These are phyloP conservation scores for Hiodon tergisus DNA, from an alignment of 2,113 vertebrate species.

Conservation along the genomic window DNA sequence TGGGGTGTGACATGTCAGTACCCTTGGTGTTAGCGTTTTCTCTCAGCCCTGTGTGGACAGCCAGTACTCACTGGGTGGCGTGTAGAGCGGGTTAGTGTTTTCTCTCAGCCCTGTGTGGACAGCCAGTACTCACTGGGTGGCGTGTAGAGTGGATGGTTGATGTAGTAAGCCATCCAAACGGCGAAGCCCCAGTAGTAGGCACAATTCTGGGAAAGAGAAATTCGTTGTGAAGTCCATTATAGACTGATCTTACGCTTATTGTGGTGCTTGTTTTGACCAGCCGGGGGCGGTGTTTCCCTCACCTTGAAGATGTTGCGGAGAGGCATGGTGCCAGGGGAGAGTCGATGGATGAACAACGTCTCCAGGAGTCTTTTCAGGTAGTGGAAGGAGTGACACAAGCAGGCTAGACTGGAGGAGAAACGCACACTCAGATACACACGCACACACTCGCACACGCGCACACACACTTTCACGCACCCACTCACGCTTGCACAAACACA, in stretches of 20 bases:
- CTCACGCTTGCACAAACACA: too few relatives aligned
- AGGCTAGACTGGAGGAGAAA: slow-evolving; percentile 67
- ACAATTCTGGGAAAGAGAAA: slow-evolving; percentile 73
- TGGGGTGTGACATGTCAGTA: too few relatives aligned
- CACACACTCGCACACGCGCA: neutral
- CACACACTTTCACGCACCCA: neutral
- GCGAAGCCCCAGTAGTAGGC: slow-evolving; percentile 87
- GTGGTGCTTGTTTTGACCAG: neutral
- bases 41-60: neutral
- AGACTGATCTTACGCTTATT: too few relatives aligned
- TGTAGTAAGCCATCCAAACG: slow-evolving; percentile 93
- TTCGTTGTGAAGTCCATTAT: slow-evolving; percentile 2
- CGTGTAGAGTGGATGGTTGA: slow-evolving; percentile 90
- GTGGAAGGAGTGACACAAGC: slow-evolving; percentile 84
- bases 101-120: neutral
- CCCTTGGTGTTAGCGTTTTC: neutral
- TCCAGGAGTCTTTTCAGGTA: slow-evolving; percentile 84
- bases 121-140: slow-evolving; percentile 71
- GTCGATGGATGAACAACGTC: slow-evolving; percentile 82
- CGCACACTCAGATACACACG: slow-evolving; percentile 5
- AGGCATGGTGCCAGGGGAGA: slow-evolving; percentile 87
- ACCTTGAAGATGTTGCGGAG: slow-evolving; percentile 68
- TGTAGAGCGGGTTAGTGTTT: slow-evolving; percentile 71
- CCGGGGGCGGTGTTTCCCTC: neutral
- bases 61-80: slow-evolving; percentile 74